phyloP scores from a whole-genome alignment of 2,888 invertebrate genomes.

The Pollenia amentaria region DNA sequence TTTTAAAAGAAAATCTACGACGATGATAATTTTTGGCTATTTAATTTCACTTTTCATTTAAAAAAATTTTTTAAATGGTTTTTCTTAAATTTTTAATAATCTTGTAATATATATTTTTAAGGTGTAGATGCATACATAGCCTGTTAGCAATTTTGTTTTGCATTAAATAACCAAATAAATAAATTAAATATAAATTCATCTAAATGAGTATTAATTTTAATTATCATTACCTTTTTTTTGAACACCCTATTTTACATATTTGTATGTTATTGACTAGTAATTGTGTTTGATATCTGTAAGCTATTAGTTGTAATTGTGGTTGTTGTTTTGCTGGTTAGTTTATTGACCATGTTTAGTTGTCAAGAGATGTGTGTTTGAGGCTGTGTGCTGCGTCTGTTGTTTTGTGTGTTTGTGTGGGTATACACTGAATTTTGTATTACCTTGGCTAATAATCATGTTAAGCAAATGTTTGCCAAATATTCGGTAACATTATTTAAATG shows the following conservation, averaged over 20 bases:
- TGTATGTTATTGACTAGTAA: conserved; percentile 81
- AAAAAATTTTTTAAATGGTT: no score
- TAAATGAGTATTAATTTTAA: no score
- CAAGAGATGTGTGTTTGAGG: neutral
- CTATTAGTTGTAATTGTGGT: conserved; percentile 78
- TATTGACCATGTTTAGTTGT: conserved; percentile 27
- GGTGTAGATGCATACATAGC: no score
- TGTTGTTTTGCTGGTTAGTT: conserved; percentile 61
- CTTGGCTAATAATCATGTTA: conserved; percentile 82
- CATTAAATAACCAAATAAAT: no score
- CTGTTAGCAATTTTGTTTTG: no score
- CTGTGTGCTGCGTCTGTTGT: conserved; percentile 51
- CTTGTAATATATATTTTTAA: no score
- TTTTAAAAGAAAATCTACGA: no score
- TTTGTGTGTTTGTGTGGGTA: conserved; percentile 73
- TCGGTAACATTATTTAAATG: conserved; percentile 77
- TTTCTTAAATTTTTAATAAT: no score
- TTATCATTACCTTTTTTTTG: neutral
- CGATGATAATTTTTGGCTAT: no score
- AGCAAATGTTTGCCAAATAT: conserved; percentile 82
- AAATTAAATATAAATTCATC: no score
- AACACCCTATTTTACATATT: conserved; percentile 14
- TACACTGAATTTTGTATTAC: conserved; percentile 57
- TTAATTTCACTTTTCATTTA: no score
- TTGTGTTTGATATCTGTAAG: conserved; percentile 82